phyloP scores from a whole-genome alignment of 1,140 invertebrate species.

The Brachionus koreanus region DNA sequence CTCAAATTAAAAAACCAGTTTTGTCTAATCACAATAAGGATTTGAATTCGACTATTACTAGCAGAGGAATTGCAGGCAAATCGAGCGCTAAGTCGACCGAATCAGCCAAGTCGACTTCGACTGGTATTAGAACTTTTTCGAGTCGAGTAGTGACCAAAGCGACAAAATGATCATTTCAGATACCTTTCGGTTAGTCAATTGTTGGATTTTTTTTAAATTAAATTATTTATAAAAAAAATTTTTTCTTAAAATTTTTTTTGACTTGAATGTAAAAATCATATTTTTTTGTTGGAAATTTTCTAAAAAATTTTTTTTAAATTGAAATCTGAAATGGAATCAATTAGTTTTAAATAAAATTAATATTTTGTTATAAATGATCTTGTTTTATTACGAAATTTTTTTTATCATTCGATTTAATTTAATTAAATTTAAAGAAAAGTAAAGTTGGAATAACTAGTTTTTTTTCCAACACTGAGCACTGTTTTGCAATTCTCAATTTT shows the following conservation, averaged over 20 bases:
- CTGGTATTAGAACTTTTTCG: not conserved
- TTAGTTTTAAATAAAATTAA: not conserved
- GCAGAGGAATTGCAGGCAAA: not conserved
- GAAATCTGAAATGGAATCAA: not conserved
- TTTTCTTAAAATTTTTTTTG: not conserved
- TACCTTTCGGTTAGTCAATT: not conserved
- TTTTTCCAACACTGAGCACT: too few species aligned
- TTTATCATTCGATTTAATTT: too few species aligned
- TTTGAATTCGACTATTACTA: not conserved
- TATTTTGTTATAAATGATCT: not conserved
- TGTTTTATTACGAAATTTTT: too few species aligned
- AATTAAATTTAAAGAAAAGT: too few species aligned
- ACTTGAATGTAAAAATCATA: not conserved
- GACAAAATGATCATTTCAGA: not conserved
- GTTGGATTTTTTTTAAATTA: not conserved
- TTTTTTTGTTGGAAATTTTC: not conserved
- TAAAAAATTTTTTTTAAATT: not conserved
- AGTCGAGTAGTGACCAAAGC: not conserved
- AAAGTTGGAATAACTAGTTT: too few species aligned
- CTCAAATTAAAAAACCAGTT: not conserved
- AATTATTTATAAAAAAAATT: conserved; percentile 1
- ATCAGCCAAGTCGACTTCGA: not conserved
- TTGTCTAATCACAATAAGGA: not conserved
- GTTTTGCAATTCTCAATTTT: too few species aligned
- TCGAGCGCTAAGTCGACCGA: not conserved